Evolutionary conservation across 2,888 invertebrate genomes (phyloP).

Genomic region (Agonopterix subpropinquella): DNA sequence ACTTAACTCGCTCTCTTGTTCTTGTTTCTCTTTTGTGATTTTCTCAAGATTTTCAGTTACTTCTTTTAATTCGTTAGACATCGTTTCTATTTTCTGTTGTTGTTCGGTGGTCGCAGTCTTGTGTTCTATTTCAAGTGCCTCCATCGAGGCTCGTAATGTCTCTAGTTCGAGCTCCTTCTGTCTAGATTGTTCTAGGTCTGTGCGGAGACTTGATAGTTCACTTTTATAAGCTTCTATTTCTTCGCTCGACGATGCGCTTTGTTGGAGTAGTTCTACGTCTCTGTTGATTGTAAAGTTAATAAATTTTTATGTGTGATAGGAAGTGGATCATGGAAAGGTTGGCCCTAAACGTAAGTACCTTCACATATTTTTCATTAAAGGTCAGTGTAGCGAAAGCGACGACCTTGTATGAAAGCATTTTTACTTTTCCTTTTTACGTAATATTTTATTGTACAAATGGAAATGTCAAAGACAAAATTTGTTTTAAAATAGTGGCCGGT

Average conservation of each 20-base stretch:
- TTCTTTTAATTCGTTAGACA: conserved; percentile 56
- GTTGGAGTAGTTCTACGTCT: conserved; percentile 64
- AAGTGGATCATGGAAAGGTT: no score
- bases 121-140: conserved; percentile 61
- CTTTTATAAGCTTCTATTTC: conserved; percentile 63
- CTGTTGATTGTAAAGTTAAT: no score
- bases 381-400: no score
- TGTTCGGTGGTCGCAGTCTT: conserved; percentile 57
- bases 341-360: no score
- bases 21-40: conserved; percentile 46
- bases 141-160: conserved; percentile 58
- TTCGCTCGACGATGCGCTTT: conserved; percentile 64
- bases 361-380: no score
- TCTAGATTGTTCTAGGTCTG: conserved; percentile 66
- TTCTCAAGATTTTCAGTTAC: conserved; percentile 47
- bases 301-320: background rate
- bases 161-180: conserved; percentile 71
- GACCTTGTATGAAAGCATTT: no score
- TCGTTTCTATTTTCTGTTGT: conserved; percentile 47
- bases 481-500: no score
- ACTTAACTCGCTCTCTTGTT: conserved; percentile 46
- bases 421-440: no score
- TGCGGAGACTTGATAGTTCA: conserved; percentile 53
- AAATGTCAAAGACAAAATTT: no score
- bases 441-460: no score